These are phyloP conservation scores for Blomia tropicalis DNA, from an alignment of 2,888 invertebrate genomes.

Conservation along the genomic window DNA sequence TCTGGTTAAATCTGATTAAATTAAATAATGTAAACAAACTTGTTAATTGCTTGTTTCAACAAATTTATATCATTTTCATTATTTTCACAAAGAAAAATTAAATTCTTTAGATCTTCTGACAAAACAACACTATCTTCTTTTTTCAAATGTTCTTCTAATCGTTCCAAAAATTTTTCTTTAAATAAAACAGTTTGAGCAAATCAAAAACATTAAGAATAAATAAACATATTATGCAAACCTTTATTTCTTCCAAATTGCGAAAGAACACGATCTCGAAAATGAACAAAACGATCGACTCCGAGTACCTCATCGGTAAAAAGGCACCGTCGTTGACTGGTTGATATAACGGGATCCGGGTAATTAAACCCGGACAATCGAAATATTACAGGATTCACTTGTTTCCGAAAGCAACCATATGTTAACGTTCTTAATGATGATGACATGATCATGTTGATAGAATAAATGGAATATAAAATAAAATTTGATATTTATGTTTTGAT, in stretches of 20 bases:
- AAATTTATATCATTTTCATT: conserved; percentile 47
- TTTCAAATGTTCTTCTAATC: conserved; percentile 50
- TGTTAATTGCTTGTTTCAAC: conserved; percentile 51
- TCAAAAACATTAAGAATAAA: not conserved
- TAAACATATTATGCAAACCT: conserved; percentile 28
- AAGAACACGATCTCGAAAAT: conserved; percentile 30
- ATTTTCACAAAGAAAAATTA: conserved; percentile 52
- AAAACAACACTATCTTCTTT: conserved; percentile 50
- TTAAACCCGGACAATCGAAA: too few relatives aligned
- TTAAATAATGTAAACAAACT: conserved; percentile 38
- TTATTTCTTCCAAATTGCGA: conserved; percentile 30
- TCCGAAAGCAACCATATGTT: too few relatives aligned
- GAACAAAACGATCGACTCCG: conserved; percentile 31
- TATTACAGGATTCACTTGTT: too few relatives aligned
- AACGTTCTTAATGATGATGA: too few relatives aligned
- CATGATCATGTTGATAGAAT: not conserved
- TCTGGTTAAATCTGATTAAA: not conserved
- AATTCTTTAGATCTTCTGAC: conserved; percentile 67
- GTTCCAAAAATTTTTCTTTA: conserved; percentile 48
- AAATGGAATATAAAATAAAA: not conserved
- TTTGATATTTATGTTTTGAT: too few relatives aligned
- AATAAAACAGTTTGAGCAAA: conserved; percentile 36
- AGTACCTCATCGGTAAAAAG: conserved; percentile 32
- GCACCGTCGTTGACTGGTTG: conserved; percentile 18
- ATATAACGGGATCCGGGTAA: too few relatives aligned